Evolutionary conservation across 2,797 vertebrate genomes (phyloP), one percentile per base, ranked within the genome.

Genomic region (Argyrosomus regius): DNA sequence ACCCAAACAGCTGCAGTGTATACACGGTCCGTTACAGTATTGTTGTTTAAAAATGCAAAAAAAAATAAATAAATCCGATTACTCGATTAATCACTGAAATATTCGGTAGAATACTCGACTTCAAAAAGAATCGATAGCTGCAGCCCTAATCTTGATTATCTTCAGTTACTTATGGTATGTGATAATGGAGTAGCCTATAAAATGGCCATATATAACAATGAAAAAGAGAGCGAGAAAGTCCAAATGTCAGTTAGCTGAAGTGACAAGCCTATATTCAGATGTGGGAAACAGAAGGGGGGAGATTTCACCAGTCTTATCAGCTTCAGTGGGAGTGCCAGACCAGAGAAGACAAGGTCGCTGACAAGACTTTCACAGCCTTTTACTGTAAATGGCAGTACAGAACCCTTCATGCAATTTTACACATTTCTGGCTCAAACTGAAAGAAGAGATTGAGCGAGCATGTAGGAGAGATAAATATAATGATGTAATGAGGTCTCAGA

Each of bases 331-430:
- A 71, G 73, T 70, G 50, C n/a, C 54, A 77, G 59, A 68, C 9
- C 52, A 57, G 58, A 70, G 61, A 76, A 62, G 82, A 85, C 75
- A 81, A 71, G 75, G 86, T 88, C 61, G 7, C 75, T 76, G 81
- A 64, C 49, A 82, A 76, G 71, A 76, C 35, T 79, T 58, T 72
- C 69, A 48, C 65, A 74, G 64, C 26, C 69, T 74, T 65, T 82
- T 62, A 66, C 49, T 54, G 26, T 71, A 49, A 77, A 77, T 26
- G 6, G 60, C 65, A 31, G 41, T 11, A 31, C 43, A 64, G 20
- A 82, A 35, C 52, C 28, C n/a, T 17, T 72, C 24, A 41, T 57
- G 53, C 41, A 61, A 60, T 78, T 75, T 79, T 50, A 67, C 43
- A 58, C 20, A 2, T 53, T 11, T 41, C 52, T 46, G 28, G 2